Base-by-base conservation (phyloP, 2,888 invertebrate species). In the Synergus gifuensis region DNA sequence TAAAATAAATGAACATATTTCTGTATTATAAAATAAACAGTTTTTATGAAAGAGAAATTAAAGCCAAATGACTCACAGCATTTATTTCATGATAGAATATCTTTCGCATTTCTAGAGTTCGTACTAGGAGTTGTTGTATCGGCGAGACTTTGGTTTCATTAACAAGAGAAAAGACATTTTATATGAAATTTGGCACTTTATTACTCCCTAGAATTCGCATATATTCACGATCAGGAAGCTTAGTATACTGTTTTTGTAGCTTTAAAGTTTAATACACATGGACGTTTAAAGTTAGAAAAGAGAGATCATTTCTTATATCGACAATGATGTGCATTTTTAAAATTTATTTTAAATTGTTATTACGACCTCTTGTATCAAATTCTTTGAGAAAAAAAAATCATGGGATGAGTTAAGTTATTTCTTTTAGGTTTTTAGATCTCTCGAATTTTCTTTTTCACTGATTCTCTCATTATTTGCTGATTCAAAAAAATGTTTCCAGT, bases 111-210 rank as follows among this genome's bases (percentile, higher is more conserved):
- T n/a, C n/a, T n/a, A n/a, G n/a, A n/a, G n/a, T n/a, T n/a, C n/a
- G n/a, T n/a, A n/a, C n/a, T n/a, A n/a, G n/a, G n/a, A n/a, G n/a
- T n/a, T n/a, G n/a, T n/a, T n/a, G n/a, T n/a, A n/a, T n/a, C n/a
- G n/a, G n/a, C n/a, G n/a, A n/a, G n/a, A n/a, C n/a, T n/a, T n/a
- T n/a, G n/a, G 82, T 84, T 81, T 84, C 83, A 79, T 76, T 64
- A 81, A 83, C 79, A 78, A 73, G 80, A 83, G 81, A 82, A 87
- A 86, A 86, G 86, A 88, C 87, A 86, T 83, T 85, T 83, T n/a
- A 36, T 85, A 77, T 81, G 82, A 86, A 86, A 83, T 85, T 88
- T 88, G 88, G 87, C 88, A 86, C 86, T 86, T 87, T 80, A 85
- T 76, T 80, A 79, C 82, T 78, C 78, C 77, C 69, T 67, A 3